Evolutionary conservation across 2,113 vertebrate genomes (phyloP).

Genomic region (Haemorhous mexicanus): DNA sequence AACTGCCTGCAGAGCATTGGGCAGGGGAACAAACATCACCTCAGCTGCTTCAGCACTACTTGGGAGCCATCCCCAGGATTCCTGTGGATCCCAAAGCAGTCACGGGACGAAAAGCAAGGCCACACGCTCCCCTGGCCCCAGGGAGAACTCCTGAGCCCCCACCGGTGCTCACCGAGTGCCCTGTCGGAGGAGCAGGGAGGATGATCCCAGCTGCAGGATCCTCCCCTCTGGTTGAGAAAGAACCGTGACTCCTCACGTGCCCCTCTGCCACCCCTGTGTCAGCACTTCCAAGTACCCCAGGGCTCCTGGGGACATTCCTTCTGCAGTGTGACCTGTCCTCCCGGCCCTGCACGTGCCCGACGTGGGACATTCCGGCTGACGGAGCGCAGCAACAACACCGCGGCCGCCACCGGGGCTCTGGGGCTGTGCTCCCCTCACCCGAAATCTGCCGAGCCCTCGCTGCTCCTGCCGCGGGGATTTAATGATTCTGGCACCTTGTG

Average conservation of each 20-base stretch:
- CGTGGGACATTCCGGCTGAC: neutral
- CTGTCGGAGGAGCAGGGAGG: neutral
- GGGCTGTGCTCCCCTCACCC: neutral
- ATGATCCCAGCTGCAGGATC: neutral
- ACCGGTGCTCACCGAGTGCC: rapidly evolving
- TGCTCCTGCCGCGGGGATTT: rapidly evolving
- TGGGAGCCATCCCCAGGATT: neutral
- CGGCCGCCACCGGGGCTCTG: neutral
- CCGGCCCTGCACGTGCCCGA: neutral
- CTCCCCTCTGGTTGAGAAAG: neutral
- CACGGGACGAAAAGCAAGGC: neutral
- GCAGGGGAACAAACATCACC: neutral
- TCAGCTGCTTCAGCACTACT: neutral
- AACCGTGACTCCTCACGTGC: neutral
- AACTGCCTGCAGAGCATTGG: slow-evolving; percentile 79
- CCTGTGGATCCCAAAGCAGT: neutral
- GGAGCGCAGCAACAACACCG: rapidly evolving
- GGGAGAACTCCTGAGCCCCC: neutral
- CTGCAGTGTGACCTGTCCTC: neutral
- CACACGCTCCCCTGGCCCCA: rapidly evolving
- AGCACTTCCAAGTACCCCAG: neutral
- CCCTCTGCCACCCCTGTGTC: neutral
- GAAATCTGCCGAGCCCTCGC: neutral
- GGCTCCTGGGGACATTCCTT: neutral
- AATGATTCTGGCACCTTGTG: rapidly evolving